A percentile compares a stretch with the other conserved stretches of the same genome.
Evolutionary conservation across 2,888 invertebrate genomes (phyloP).

Genomic region (Pristionchus maxplancki): DNA sequence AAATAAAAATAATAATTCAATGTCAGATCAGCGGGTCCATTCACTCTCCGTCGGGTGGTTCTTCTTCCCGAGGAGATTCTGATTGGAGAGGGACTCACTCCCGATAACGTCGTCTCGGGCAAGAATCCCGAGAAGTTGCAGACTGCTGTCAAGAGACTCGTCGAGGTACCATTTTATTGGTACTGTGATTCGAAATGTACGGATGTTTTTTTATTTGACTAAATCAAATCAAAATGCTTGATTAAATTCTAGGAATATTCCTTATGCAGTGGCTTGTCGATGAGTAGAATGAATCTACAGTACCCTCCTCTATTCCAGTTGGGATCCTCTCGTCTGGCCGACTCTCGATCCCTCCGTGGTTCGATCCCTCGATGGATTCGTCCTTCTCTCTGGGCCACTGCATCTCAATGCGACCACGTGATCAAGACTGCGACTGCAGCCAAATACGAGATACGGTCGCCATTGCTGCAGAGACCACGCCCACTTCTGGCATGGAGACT

Average conservation of each 20-base stretch:
- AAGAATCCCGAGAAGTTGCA: constrained; percentile 65
- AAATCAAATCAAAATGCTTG: no score
- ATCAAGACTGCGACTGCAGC: constrained; percentile 59
- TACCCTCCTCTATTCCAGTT: constrained; percentile 54
- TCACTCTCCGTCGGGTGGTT: constrained; percentile 72
- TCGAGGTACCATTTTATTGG: constrained; percentile 54
- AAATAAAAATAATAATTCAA: background rate
- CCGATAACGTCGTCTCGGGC: constrained; percentile 69
- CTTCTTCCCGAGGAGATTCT: constrained; percentile 72
- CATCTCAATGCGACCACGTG: constrained; percentile 67
- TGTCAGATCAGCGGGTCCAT: constrained; percentile 86
- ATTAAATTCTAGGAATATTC: no score
- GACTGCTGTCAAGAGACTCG: constrained; percentile 64
- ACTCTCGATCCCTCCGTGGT: constrained; percentile 55
- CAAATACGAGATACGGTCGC: constrained; percentile 62
- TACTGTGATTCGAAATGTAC: no score
- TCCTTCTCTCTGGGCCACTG: constrained; percentile 65
- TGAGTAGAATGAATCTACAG: background rate
- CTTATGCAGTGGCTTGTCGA: no score
- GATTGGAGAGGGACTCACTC: constrained; percentile 65
- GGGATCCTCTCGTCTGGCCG: constrained; percentile 52
- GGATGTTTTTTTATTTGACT: no score
- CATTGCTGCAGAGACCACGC: constrained; percentile 62
- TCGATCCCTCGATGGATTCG: constrained; percentile 57
- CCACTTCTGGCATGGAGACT: constrained; percentile 57